Conservation (phyloP, 1,140 invertebrate species). For the Drosophila dunni region DNA sequence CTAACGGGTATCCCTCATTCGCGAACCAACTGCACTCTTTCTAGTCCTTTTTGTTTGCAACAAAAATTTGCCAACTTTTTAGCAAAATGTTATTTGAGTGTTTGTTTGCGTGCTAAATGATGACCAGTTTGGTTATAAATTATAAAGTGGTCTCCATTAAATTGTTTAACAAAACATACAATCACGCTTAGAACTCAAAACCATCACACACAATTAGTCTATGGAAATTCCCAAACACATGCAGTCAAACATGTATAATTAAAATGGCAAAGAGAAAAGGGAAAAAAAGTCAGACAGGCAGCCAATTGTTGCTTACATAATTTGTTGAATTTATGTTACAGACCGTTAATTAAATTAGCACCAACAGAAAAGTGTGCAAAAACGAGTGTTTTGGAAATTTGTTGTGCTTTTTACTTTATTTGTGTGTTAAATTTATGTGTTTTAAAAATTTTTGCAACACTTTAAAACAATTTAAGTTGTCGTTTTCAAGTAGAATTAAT, state of each 20-base stretch:
- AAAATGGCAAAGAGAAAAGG: slow-evolving; percentile 46
- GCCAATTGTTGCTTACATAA: slow-evolving; percentile 64
- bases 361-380: slow-evolving; percentile 25
- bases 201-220: slow-evolving; percentile 28
- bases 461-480: not conserved
- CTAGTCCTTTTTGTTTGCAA: not conserved
- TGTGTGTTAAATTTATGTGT: no score
- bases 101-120: slow-evolving; percentile 66
- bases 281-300: slow-evolving; percentile 24
- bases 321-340: slow-evolving; percentile 33
- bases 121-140: slow-evolving; percentile 50
- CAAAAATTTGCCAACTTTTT: slow-evolving; percentile 33
- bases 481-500: not conserved
- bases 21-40: not conserved
- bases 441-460: not conserved
- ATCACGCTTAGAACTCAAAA: slow-evolving; percentile 45
- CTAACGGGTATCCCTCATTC: no score
- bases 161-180: slow-evolving; percentile 69
- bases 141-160: slow-evolving; percentile 56
- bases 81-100: slow-evolving; percentile 67
- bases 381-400: not conserved
- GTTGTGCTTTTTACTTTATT: not conserved
- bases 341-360: slow-evolving; percentile 74
- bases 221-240: slow-evolving; percentile 12
- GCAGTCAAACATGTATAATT: slow-evolving; percentile 53